Percentiles rank a stretch among this genome's conserved stretches.
Conservation (phyloP, 2,888 invertebrate species). For the Helleia helle region DNA sequence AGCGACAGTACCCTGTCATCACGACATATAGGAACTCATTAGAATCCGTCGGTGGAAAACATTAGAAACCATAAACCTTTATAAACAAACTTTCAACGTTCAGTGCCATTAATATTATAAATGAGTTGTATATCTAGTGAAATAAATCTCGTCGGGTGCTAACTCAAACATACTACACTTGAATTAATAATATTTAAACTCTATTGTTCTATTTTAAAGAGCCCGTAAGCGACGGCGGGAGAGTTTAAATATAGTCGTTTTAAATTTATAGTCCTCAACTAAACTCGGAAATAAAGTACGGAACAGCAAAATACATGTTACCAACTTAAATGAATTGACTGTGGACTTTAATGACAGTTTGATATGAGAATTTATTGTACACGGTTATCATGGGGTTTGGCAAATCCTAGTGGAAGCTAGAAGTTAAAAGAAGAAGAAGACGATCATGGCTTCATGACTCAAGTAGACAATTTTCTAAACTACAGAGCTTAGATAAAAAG, state of each 20-base stretch:
- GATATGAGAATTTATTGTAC: no score
- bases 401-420: no score
- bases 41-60: not conserved
- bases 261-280: constrained; percentile 33
- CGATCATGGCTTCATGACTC: no score
- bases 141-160: not conserved
- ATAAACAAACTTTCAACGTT: no score
- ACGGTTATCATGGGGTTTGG: no score
- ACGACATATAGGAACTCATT: not conserved
- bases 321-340: constrained; percentile 6
- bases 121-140: constrained; percentile 3
- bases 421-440: no score
- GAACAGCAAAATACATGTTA: constrained; percentile 5
- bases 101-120: constrained; percentile 35
- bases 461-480: no score
- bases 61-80: not conserved
- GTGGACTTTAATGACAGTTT: not conserved
- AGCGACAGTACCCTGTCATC: no score
- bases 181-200: constrained; percentile 13
- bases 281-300: constrained; percentile 15
- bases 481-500: no score
- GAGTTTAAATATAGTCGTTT: constrained; percentile 40
- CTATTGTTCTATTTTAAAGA: constrained; percentile 24
- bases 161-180: not conserved
- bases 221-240: constrained; percentile 28